A percentile compares a stretch with the other conserved stretches of the same genome.
Evolutionary conservation across 2,113 vertebrate genomes (phyloP).

Genomic region (Perca fluviatilis): DNA sequence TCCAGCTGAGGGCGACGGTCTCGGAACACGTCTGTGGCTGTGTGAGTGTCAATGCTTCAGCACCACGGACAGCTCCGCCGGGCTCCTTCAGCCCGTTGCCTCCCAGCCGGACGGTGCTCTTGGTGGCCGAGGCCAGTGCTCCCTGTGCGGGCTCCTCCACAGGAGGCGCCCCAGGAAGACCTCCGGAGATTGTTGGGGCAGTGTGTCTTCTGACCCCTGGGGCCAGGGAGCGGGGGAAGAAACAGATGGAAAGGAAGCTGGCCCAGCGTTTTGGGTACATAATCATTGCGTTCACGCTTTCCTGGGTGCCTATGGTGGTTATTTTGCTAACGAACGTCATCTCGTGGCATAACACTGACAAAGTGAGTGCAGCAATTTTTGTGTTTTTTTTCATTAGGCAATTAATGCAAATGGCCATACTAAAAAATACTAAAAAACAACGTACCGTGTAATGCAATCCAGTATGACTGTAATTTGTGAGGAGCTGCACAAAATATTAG

Average conservation of each 20-base stretch:
- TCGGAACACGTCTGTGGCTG: slow-evolving; percentile 33
- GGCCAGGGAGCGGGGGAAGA: slow-evolving; percentile 69
- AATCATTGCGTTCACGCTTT: slow-evolving; percentile 70
- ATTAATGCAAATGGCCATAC: too few species aligned
- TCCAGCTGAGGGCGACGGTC: slow-evolving; percentile 58
- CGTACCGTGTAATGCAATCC: background rate
- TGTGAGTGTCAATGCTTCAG: slow-evolving; percentile 20
- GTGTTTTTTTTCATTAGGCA: background rate
- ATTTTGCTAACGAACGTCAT: slow-evolving; percentile 60
- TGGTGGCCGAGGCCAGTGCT: slow-evolving; percentile 40
- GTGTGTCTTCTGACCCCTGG: slow-evolving; percentile 75
- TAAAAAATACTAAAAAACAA: too few species aligned
- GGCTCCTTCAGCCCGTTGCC: background rate
- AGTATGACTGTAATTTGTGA: too few species aligned
- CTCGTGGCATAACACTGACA: slow-evolving; percentile 34
- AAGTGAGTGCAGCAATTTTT: slow-evolving; percentile 48
- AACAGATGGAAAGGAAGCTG: slow-evolving; percentile 73
- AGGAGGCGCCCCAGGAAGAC: background rate
- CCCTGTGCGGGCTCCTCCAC: background rate
- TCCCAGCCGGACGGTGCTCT: background rate
- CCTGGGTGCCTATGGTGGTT: slow-evolving; percentile 78
- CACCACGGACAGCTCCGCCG: background rate
- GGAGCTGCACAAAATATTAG: too few species aligned
- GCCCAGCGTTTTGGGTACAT: slow-evolving; percentile 80
- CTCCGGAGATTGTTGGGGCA: slow-evolving; percentile 68